Conservation (phyloP, 2,888 invertebrate genomes). For the Lissocephala sabroskyi region DNA sequence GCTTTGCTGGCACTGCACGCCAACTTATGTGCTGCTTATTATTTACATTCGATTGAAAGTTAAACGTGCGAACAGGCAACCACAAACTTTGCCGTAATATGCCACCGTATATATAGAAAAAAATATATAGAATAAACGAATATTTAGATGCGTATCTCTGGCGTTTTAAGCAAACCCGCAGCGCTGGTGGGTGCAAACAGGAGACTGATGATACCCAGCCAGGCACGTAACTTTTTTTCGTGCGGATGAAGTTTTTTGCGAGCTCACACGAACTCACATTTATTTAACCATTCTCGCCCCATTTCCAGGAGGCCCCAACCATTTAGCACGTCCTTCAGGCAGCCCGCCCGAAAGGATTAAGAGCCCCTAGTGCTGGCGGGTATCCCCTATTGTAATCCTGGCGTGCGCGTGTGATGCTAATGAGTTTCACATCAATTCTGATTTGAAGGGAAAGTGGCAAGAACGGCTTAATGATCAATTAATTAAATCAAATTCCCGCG, state of each 20-base stretch:
- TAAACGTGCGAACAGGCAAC: conserved; percentile 50
- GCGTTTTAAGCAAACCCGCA: too few species aligned
- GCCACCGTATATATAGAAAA: neutral
- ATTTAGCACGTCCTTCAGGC: conserved; percentile 24
- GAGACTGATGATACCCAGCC: conserved; percentile 13
- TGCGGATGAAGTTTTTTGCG: conserved; percentile 52
- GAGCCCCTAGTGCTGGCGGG: too few species aligned
- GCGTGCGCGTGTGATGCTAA: too few species aligned
- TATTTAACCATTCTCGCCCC: conserved; percentile 24
- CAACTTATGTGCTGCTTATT: conserved; percentile 42
- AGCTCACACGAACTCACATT: conserved; percentile 29
- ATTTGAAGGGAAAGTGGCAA: too few species aligned
- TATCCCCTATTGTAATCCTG: too few species aligned
- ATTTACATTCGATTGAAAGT: conserved; percentile 67
- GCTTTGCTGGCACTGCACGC: conserved; percentile 14
- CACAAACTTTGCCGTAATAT: conserved; percentile 36
- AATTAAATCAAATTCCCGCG: too few species aligned
- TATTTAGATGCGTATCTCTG: too few species aligned
- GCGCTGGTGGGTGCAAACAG: too few species aligned
- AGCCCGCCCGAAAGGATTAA: conserved; percentile 39
- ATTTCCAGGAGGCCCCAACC: conserved; percentile 5
- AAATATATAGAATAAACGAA: too few species aligned
- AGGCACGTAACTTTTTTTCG: conserved; percentile 47
- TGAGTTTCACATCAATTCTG: too few species aligned
- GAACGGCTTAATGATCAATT: too few species aligned